Percentiles rank a stretch among this genome's conserved stretches.
Conservation (phyloP, 2,113 vertebrate genomes). For the Cavia aperea region DNA sequence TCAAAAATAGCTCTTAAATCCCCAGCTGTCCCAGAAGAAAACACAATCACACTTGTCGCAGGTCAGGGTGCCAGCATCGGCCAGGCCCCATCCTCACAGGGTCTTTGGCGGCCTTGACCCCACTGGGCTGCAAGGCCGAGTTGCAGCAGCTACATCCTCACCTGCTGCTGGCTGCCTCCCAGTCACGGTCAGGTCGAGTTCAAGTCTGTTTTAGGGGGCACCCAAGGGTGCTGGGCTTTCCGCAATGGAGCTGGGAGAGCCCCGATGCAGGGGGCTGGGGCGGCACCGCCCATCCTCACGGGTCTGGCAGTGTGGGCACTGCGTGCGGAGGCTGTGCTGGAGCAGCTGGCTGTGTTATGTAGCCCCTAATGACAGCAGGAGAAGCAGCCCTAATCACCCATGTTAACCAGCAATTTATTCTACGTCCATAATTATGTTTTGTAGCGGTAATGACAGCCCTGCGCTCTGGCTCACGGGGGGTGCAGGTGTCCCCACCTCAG, state of each 20-base stretch:
- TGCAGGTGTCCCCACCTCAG: background rate
- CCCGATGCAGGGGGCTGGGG: background rate
- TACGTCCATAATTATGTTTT: background rate
- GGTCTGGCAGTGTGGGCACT: background rate
- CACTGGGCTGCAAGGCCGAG: fast-evolving
- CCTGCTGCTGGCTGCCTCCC: background rate
- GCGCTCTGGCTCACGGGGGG: fast-evolving
- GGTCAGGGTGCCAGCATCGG: background rate
- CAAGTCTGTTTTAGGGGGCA: background rate
- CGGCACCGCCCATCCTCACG: fast-evolving
- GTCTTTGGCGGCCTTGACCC: background rate
- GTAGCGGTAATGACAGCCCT: fast-evolving
- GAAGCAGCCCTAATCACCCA: background rate
- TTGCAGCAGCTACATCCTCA: fast-evolving
- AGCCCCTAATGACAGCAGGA: slow-evolving; percentile 37
- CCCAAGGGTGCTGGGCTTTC: background rate
- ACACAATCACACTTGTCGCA: background rate
- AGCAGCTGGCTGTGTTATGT: slow-evolving; percentile 44
- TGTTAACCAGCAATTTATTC: slow-evolving; percentile 40
- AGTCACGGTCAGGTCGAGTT: background rate
- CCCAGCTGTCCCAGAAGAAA: background rate
- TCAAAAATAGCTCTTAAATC: background rate
- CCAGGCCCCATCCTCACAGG: background rate
- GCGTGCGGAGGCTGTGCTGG: background rate
- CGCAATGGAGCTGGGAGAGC: background rate